Evolutionary conservation across 2,888 invertebrate species (phyloP).

Genomic region (Nymphalis c-album): DNA sequence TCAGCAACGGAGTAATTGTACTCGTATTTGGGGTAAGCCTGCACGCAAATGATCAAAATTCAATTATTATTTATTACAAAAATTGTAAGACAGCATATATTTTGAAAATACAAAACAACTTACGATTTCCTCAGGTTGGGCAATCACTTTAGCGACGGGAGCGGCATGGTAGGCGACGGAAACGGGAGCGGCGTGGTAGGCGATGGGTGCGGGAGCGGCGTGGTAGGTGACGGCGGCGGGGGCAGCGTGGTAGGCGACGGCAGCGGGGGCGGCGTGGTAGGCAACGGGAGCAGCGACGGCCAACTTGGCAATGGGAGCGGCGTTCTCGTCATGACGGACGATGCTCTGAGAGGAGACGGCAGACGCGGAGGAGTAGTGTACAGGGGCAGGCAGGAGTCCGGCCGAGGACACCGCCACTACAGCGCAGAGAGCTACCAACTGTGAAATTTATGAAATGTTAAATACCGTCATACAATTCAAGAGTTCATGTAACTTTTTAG

Average conservation of each 20-base stretch:
- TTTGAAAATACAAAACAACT: conserved; percentile 12
- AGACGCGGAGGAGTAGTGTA: conserved; percentile 52
- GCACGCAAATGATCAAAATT: conserved; percentile 11
- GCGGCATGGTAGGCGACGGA: conserved; percentile 40
- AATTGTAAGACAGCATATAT: not conserved
- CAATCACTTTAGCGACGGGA: conserved; percentile 40
- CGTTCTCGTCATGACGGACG: conserved; percentile 63
- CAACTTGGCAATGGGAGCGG: conserved; percentile 48
- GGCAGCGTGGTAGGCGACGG: conserved; percentile 47
- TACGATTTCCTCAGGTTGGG: conserved; percentile 48
- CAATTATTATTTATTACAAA: not conserved
- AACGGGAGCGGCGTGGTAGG: conserved; percentile 39
- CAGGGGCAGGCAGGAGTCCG: conserved; percentile 61
- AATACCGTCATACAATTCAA: no score
- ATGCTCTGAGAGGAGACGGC: conserved; percentile 72
- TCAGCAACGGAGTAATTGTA: conserved; percentile 77
- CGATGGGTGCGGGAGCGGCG: conserved; percentile 38
- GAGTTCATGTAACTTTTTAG: no score
- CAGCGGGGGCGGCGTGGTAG: conserved; percentile 41
- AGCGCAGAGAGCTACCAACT: conserved; percentile 51
- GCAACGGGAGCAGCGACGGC: conserved; percentile 42
- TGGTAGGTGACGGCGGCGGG: conserved; percentile 50
- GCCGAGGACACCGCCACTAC: conserved; percentile 73
- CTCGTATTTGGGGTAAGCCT: conserved; percentile 63
- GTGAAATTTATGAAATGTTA: not conserved